Evolutionary conservation across 2,113 vertebrate genomes (phyloP), one percentile per base, ranked within the genome.

Genomic region (Campylorhamphus procurvoides): DNA sequence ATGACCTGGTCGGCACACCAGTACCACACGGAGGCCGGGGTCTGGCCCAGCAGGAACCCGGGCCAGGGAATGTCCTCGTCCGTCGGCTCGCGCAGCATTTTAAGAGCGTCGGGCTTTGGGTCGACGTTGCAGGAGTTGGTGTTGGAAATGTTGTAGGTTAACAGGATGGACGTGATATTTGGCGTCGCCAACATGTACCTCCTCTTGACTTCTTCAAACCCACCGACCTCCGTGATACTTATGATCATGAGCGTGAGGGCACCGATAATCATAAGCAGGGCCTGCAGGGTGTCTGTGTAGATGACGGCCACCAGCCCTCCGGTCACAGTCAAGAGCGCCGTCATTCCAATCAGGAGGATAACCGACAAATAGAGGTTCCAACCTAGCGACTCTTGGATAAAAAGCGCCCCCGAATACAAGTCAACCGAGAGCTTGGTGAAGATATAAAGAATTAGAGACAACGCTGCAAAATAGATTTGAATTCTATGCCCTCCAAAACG

Each of bases 1-100:
- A 99, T 99, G 93, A 99, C 99, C 95, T 99, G 99, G 97, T 99
- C 99, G 0, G 99, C 99, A 96, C 99, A 99, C 99, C 99, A 99
- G 97, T 99, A 99, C 99, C 99, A 99, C 49, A 99, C 99, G 2
- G 99, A 99, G n/a, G 99, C 99, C 37, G 99, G 99, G 2, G 99
- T 99, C 96, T 99, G 99, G 49, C 99, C 99, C 33, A 99, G 96
- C 66, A 99, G 69, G 85, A 99, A 99, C 17, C 99, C 99, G 7
- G 99, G 99, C 99, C 99, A 99, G 9, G 99, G 99, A 71, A 99
- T 98, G 72, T 99, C 99, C 96, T 99, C 99, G 79, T 99, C 99
- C n/a, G 98, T 97, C 7, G 99, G 99, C 47, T 98, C 98, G 4
- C 98, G 98, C 69, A 99, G 97, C 96, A 99, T 98, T 76, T 97